Evolutionary conservation across 2,888 invertebrate genomes (phyloP), one percentile per base, ranked within the genome.

Genomic region (Cordylochernes scorpioides): DNA sequence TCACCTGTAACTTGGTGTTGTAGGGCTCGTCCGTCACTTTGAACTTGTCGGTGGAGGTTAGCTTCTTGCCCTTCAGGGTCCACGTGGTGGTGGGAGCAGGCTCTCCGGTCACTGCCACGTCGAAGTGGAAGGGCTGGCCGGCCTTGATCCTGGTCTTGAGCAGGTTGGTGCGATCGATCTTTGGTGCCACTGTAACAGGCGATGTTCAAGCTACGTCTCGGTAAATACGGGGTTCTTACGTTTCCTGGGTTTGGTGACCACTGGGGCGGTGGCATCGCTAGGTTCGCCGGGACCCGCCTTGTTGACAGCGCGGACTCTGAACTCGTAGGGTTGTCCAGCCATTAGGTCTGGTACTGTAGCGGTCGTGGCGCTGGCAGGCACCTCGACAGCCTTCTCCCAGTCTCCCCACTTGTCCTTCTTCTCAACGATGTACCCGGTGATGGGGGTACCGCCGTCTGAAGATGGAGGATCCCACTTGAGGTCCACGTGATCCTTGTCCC

Each of bases 401-500:
- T 80, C 82, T 38, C 71, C 65, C 49, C 74, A 70, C 28, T 78
- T 67, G 51, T 84, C 84, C 51, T 51, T 71, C 71, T 82, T 82
- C 61, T 88, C 86, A 25, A 88, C 65, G 41, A 88, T 67, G 51
- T 86, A 88, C 39, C 80, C 82, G 41, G 78, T 78, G 52, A 97
- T 86, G 13, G 88, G 86, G 24, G 94, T 88, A 25, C 97, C 94
- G 13, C 94, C 94, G 52, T 94, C 91, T 31, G 61, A 64, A 44
- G 67, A 67, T 15, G 94, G 94, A 36, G 78, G 65, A 24, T 71
- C 63, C 97, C 97, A 97, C 44, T 72, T 71, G 35, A 97, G 61
- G 46, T 88, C 82, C 27, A 88, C 82, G 44, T 86, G 86, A 58
- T 86, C 84, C 45, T 77, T 80, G 55, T 94, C 91, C 82, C 80